Base-by-base conservation (phyloP, 2,888 invertebrate genomes). In the Tineola bisselliella region DNA sequence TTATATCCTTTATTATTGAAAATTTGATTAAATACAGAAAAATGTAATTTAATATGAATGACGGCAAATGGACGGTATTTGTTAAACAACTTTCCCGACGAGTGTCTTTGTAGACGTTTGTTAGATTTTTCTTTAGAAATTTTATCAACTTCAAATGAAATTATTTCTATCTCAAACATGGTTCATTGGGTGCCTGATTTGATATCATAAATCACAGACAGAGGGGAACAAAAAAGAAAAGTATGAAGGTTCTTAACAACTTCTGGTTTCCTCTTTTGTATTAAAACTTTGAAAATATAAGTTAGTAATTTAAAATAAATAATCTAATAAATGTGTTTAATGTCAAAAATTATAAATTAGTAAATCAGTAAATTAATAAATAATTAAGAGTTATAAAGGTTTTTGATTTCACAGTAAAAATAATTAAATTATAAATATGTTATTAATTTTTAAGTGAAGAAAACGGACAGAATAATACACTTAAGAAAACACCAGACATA, bases 131-230 rank as follows among this genome's bases (percentile, higher is more conserved):
- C 60, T 43, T 61, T 61, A 56, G 43, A 44, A 56, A 57, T 61
- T 61, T 31, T 62, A 63, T 63, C 62, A 54, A 15, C 54, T 61
- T 60, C 19, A 19, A 60, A 60, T 60, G 15, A 60, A 60, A 43
- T 60, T 44, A 60, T 31, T 44, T 31, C 33, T 44, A 18, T 31
- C 30, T 25, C 60, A 33, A 60, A 44, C 44, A 60, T 18, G 44
- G 44, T 60, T 60, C 58, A 58, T 58, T 58, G 58, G 58, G 19
- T 33, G 33, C 58, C 19, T 58, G 58, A 58, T 58, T 58, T 58
- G 58, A 33, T 58, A 58, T 58, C 33, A 33, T 58, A 33, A 58
- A 58, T 31, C 33, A 58, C 54, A 54, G 54, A 54, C 18, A 18
- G 18, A 8, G 18, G 18, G n/a, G 17, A 11, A 54, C 17, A 25